Evolutionary conservation across 1,140 invertebrate genomes (phyloP), one percentile per base, ranked within the genome.

Genomic region (Eupeodes corollae): DNA sequence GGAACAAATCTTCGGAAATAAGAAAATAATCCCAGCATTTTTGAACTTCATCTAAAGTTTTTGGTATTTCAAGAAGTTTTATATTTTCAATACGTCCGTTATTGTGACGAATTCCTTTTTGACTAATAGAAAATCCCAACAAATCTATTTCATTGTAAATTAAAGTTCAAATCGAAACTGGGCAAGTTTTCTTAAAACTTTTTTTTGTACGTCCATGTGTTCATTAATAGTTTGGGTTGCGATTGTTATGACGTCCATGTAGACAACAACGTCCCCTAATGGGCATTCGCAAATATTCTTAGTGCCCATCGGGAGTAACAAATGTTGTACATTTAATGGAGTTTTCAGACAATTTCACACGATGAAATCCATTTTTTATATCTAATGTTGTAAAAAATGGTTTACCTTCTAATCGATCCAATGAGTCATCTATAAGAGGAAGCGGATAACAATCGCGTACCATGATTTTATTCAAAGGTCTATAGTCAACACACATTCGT

Each of bases 351-450:
- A 56, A 47, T 46, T 50, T 52, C 5, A 56, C 33, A 12, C 52
- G 46, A 40, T 53, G 42, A 31, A 44, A 53, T n/a, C 49, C 49
- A 1, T n/a, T 39, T 43, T 50, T 42, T 14, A 68, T 42, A 48
- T 73, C 71, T 5, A 72, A 15, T 0, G 55, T 63, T 1, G 58
- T 56, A 52, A 72, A 69, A 39, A 48, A 56, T 21, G 42, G 55
- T 14, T 50, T 49, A 5, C 51, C 50, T 32, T 53, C 51, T 1
- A 66, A 46, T 5, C 45, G 41, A 26, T 71, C 56, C 5, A 76
- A 53, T 8, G 65, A 46, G 14, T 71, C 69, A 35, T 73, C 69
- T 8, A 75, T 68, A 18, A 59, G 49, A 1, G 71, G 70, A 6
- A 74, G 54, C 6, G 71, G 71, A 51, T 62, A 74, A 0, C 50